Evolutionary conservation across 2,797 vertebrate genomes (phyloP).

Genomic region (Oryzias sinensis): DNA sequence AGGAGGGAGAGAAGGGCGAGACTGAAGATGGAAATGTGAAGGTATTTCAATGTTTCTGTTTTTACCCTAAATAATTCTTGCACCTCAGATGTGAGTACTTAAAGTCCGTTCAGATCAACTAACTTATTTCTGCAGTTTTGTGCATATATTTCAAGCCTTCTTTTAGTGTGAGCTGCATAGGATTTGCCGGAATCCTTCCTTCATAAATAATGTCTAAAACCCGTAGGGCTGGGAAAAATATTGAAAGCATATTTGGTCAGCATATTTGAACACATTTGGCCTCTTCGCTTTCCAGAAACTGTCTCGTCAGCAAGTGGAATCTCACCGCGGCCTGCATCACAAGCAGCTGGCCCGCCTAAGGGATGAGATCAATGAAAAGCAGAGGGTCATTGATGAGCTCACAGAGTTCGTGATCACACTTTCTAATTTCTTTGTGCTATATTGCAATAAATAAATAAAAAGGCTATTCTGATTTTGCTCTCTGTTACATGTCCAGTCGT

Average conservation of each 20-base stretch:
- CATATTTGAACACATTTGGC: neutral
- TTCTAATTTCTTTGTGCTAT: neutral
- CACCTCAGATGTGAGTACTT: neutral
- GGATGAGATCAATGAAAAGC: conserved; percentile 94
- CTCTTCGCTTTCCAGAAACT: conserved; percentile 65
- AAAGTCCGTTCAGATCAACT: neutral
- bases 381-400: conserved; percentile 91
- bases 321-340: conserved; percentile 87
- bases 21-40: conserved; percentile 69
- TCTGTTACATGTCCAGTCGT: conserved; percentile 66
- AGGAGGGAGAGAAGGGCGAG: conserved; percentile 72
- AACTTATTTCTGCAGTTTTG: neutral
- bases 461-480: neutral
- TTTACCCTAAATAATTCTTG: neutral
- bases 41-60: conserved; percentile 37
- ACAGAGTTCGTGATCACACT: conserved; percentile 80
- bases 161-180: too few species aligned
- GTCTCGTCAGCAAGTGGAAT: conserved; percentile 73
- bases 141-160: too few species aligned
- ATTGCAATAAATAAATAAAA: neutral
- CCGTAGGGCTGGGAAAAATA: neutral
- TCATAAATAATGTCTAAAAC: neutral
- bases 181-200: neutral
- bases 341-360: conserved; percentile 88
- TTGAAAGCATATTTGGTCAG: neutral